These are phyloP conservation scores for Lithophane leautieri DNA, from an alignment of 2,888 invertebrate species.

Conservation along the genomic window DNA sequence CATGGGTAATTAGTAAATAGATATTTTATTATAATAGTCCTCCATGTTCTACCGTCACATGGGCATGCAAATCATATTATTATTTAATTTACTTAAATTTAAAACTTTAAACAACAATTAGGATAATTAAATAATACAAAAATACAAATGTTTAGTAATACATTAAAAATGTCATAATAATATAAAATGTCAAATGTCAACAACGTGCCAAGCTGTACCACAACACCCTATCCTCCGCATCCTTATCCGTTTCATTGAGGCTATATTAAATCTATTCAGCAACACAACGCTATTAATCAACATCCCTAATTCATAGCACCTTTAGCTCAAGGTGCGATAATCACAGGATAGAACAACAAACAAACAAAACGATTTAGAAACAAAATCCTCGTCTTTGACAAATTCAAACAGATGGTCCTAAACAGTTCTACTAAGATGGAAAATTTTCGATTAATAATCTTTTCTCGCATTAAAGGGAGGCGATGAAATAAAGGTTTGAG, in stretches of 20 bases:
- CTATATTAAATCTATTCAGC: neutral
- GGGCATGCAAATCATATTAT: too few species aligned
- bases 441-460: conserved; percentile 87
- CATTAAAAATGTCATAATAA: too few species aligned
- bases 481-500: conserved; percentile 88
- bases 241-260: neutral
- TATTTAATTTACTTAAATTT: too few species aligned
- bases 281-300: neutral
- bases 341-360: conserved; percentile 47
- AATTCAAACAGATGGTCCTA: conserved; percentile 76
- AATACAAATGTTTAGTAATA: too few species aligned
- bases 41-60: too few species aligned
- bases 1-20: too few species aligned
- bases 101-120: too few species aligned
- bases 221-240: too few species aligned
- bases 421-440: conserved; percentile 76
- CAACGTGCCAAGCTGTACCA: too few species aligned
- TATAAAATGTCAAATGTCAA: too few species aligned
- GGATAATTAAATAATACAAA: too few species aligned
- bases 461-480: conserved; percentile 81
- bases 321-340: conserved; percentile 37
- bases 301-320: neutral
- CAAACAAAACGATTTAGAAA: conserved; percentile 64
- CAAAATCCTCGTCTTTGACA: conserved; percentile 72
- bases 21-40: too few species aligned